Conservation (phyloP, 1,140 invertebrate species). For the Papilio polytes region DNA sequence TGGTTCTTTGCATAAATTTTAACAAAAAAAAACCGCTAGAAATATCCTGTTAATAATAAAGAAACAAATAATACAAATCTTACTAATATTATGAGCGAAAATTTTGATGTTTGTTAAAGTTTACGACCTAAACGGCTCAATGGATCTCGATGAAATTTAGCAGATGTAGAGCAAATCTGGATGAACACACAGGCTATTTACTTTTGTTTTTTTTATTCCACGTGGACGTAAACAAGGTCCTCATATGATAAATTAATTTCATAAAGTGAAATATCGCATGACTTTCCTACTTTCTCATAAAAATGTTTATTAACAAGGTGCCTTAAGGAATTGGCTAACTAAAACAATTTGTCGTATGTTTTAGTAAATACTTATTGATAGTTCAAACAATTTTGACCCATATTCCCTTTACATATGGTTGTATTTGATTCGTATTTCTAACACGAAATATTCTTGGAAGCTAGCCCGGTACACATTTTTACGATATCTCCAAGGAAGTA, state of each 20-base stretch:
- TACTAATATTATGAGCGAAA: too few species aligned
- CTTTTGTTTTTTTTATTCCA: background rate
- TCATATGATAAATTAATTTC: background rate
- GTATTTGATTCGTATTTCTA: conserved; percentile 10
- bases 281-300: conserved; percentile 18
- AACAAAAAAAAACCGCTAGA: too few species aligned
- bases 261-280: conserved; percentile 19
- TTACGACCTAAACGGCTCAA: too few species aligned
- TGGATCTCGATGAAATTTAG: too few species aligned
- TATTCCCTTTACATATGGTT: background rate
- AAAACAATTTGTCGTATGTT: conserved; percentile 27
- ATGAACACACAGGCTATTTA: too few species aligned
- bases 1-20: too few species aligned
- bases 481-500: conserved; percentile 33
- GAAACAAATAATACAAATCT: too few species aligned
- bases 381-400: background rate
- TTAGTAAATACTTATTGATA: conserved; percentile 1
- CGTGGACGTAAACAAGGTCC: background rate
- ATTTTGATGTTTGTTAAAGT: too few species aligned
- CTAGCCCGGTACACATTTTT: conserved; percentile 32
- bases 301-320: conserved; percentile 28
- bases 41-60: too few species aligned
- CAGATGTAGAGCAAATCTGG: too few species aligned
- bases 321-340: conserved; percentile 18
- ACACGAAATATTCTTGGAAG: conserved; percentile 24